These are phyloP conservation scores for Brachylomia viminalis DNA, from an alignment of 2,888 invertebrate genomes.

Conservation along the genomic window DNA sequence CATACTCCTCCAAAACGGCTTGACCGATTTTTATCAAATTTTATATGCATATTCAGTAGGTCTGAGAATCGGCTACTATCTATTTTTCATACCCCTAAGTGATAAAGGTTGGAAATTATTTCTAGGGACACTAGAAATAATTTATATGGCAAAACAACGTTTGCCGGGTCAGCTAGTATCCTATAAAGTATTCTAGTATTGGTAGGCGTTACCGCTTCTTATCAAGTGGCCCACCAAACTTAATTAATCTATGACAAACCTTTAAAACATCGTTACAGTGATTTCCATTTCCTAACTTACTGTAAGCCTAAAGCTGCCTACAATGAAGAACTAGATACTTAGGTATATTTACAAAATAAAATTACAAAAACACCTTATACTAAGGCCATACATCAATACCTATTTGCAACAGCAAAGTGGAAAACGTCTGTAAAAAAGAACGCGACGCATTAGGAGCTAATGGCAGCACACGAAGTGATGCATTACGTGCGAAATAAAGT, in stretches of 20 bases:
- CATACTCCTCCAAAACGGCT: too few relatives aligned
- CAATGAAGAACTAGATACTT: background rate
- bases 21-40: too few relatives aligned
- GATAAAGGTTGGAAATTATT: too few relatives aligned
- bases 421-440: conserved; percentile 35
- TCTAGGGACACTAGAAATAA: too few relatives aligned
- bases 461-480: conserved; percentile 45
- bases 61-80: too few relatives aligned
- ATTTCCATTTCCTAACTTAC: background rate
- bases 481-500: conserved; percentile 53
- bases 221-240: too few relatives aligned
- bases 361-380: background rate
- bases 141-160: too few relatives aligned
- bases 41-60: too few relatives aligned
- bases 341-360: background rate
- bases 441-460: conserved; percentile 55
- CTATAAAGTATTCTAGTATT: too few relatives aligned
- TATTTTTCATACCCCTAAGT: too few relatives aligned
- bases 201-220: background rate
- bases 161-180: too few relatives aligned
- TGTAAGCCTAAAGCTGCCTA: background rate
- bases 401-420: conserved; percentile 13
- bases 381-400: conserved; percentile 3
- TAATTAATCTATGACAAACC: background rate
- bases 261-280: background rate